phyloP scores from a whole-genome alignment of 2,113 vertebrate species.

The Gulo gulo region DNA sequence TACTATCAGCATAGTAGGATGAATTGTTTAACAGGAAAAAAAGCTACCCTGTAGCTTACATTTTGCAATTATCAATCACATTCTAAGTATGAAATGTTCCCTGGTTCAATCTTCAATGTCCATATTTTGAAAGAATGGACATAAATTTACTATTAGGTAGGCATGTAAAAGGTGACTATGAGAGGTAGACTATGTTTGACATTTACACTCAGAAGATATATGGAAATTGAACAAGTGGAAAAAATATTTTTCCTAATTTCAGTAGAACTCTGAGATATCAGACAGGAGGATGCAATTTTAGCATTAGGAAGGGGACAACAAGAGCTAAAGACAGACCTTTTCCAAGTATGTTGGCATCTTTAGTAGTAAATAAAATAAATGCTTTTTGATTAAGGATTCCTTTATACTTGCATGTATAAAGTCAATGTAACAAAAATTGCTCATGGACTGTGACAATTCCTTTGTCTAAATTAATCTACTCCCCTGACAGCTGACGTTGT shows the following conservation, averaged over 20 bases:
- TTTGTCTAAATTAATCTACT: slow-evolving; percentile 62
- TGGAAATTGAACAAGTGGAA: background rate
- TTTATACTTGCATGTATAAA: slow-evolving; percentile 43
- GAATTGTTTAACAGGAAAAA: background rate
- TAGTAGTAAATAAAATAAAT: slow-evolving; percentile 21
- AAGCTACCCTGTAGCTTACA: background rate
- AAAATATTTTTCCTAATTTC: background rate
- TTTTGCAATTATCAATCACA: slow-evolving; percentile 15
- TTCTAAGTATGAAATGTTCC: background rate
- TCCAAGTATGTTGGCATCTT: background rate
- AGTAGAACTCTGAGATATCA: background rate
- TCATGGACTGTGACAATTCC: slow-evolving; percentile 70
- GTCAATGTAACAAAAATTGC: slow-evolving; percentile 53
- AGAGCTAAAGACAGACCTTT: background rate
- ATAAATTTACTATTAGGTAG: background rate
- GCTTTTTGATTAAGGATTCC: background rate
- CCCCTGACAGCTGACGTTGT: slow-evolving; percentile 66
- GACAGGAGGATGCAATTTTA: background rate
- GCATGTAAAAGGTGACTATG: background rate
- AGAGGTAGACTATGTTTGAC: background rate
- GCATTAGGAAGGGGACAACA: background rate
- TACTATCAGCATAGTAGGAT: background rate
- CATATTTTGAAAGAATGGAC: background rate
- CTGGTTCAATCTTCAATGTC: background rate
- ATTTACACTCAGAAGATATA: background rate